Conservation (phyloP, 2,113 vertebrate genomes). For the Dunckerocampus dactyliophorus region DNA sequence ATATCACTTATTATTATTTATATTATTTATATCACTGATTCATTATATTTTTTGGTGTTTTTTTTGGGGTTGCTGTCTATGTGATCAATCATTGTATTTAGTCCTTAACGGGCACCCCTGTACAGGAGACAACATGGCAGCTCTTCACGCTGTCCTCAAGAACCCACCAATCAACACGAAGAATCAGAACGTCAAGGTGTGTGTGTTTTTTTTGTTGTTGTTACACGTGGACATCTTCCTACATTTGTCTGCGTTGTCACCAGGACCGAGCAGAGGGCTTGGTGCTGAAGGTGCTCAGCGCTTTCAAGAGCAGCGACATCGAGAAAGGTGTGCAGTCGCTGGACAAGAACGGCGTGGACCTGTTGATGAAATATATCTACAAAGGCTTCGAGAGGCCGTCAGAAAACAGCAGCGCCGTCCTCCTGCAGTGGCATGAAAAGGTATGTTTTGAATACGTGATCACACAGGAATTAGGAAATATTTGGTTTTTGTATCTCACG, state of each 20-base stretch:
- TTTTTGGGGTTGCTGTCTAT: background rate
- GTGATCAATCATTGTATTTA: background rate
- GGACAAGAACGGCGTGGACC: conserved; percentile 90
- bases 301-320: conserved; percentile 94
- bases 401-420: conserved; percentile 93
- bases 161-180: conserved; percentile 98
- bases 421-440: conserved; percentile 98
- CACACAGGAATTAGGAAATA: background rate
- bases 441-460: conserved; percentile 51
- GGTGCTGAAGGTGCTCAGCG: conserved; percentile 93
- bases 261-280: conserved; percentile 94
- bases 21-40: no score
- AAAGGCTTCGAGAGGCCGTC: conserved; percentile 96
- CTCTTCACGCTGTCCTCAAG: conserved; percentile 92
- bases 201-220: background rate
- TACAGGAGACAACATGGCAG: conserved; percentile 94
- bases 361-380: conserved; percentile 99
- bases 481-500: background rate
- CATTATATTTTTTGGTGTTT: no score
- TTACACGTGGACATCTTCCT: background rate
- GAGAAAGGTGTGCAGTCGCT: conserved; percentile 94
- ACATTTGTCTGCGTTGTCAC: background rate
- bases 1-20: no score
- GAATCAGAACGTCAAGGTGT: conserved; percentile 94
- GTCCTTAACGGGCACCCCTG: conserved; percentile 74